Percentiles rank a stretch among this genome's conserved stretches.
phyloP scores from a whole-genome alignment of 2,888 invertebrate species.

The Buathra laborator region DNA sequence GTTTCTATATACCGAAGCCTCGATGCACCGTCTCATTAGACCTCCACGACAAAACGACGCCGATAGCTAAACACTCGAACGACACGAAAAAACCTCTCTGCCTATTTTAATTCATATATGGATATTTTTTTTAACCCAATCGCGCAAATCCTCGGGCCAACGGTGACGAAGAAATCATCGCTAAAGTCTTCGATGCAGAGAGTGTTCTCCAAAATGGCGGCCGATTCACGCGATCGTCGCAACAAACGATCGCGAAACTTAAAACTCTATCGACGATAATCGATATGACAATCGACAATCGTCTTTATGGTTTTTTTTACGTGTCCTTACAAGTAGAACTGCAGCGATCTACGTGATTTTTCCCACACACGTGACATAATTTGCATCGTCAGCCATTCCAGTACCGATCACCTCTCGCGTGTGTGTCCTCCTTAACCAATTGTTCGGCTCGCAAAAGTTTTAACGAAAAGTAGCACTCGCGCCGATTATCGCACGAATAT shows the following conservation, averaged over 20 bases:
- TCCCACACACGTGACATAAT: constrained; percentile 46
- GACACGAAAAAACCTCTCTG: neutral
- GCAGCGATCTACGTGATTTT: constrained; percentile 21
- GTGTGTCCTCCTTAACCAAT: constrained; percentile 24
- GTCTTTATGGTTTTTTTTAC: constrained; percentile 4
- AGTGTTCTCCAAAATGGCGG: constrained; percentile 59
- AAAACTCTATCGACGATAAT: neutral
- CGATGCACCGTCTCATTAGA: constrained; percentile 30
- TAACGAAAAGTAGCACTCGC: neutral
- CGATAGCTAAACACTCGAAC: neutral
- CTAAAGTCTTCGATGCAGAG: neutral
- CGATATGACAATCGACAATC: too few species aligned
- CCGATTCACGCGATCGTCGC: neutral
- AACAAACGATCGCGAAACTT: neutral
- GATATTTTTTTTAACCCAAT: neutral
- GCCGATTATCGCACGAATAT: constrained; percentile 41
- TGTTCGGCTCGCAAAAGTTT: constrained; percentile 15
- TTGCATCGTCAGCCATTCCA: constrained; percentile 46
- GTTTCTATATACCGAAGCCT: constrained; percentile 17
- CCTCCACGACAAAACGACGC: neutral
- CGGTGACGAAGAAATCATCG: neutral
- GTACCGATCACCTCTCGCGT: neutral
- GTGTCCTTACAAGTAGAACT: neutral
- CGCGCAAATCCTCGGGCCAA: neutral
- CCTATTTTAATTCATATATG: neutral